Percentiles rank a stretch among this genome's conserved stretches.
Evolutionary conservation across 2,113 vertebrate species (phyloP).

Genomic region (Acanthisitta chloris): DNA sequence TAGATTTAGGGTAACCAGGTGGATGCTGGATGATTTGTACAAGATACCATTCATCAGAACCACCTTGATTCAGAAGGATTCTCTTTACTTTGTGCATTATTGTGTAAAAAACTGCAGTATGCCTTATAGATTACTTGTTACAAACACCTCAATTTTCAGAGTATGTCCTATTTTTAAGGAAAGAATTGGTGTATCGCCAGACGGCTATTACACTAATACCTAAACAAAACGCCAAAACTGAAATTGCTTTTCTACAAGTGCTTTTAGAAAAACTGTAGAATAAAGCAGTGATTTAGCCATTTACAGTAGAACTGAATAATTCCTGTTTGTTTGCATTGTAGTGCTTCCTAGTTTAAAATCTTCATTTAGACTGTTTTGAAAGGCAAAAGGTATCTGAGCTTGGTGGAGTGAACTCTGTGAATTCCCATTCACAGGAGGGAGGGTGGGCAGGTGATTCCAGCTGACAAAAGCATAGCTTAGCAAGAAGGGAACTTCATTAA

Average conservation of each 20-base stretch:
- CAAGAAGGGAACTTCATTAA: background rate
- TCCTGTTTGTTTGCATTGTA: background rate
- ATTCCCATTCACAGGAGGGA: background rate
- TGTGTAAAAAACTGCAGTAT: background rate
- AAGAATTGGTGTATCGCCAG: background rate
- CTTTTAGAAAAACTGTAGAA: background rate
- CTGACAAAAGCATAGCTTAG: background rate
- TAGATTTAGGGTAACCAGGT: background rate
- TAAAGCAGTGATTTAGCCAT: background rate
- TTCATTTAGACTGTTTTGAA: rapidly evolving
- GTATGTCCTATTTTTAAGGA: background rate
- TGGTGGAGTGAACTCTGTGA: background rate
- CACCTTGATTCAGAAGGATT: background rate
- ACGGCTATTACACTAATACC: background rate
- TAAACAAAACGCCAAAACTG: background rate
- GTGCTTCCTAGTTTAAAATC: background rate
- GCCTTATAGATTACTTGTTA: background rate
- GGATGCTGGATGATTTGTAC: background rate
- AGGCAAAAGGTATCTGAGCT: background rate
- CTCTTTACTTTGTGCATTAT: background rate
- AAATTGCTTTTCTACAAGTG: background rate
- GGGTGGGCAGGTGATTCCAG: background rate
- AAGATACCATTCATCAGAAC: background rate
- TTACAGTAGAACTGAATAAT: background rate
- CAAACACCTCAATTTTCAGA: background rate